A percentile compares a stretch with the other conserved stretches of the same genome.
phyloP scores from a whole-genome alignment of 2,113 vertebrate species.

The Notarius lentiginosus region DNA sequence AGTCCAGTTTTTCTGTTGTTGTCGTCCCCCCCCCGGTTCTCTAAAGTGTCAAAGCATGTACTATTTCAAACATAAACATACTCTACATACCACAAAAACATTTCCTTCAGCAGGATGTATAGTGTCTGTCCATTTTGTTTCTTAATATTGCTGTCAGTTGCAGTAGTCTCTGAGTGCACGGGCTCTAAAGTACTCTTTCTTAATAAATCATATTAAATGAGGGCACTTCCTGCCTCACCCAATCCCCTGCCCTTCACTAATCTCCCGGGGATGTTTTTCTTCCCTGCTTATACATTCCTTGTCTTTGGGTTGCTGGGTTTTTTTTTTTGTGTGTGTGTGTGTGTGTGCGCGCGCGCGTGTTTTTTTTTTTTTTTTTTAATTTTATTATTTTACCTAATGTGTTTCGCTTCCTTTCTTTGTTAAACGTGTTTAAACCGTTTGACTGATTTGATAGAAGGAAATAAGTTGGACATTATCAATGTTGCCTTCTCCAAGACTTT shows the following conservation, averaged over 20 bases:
- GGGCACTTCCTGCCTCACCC: neutral
- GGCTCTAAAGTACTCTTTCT: neutral
- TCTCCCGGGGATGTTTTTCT: neutral
- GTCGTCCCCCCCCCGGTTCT: neutral
- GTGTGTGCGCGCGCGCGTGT: too few species aligned
- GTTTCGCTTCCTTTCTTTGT: neutral
- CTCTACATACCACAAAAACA: neutral
- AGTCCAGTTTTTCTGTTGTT: neutral
- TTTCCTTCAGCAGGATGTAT: neutral
- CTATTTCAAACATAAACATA: neutral
- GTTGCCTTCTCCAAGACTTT: neutral
- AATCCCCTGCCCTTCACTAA: neutral
- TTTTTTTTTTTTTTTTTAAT: too few species aligned
- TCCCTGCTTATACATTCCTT: neutral
- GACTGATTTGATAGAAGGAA: neutral
- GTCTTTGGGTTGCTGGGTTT: neutral
- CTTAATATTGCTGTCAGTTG: neutral
- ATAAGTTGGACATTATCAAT: neutral
- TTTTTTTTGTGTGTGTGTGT: too few species aligned
- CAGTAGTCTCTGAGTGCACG: neutral
- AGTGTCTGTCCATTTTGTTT: neutral
- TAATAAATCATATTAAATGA: neutral
- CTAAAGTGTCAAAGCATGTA: neutral
- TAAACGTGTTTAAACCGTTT: neutral
- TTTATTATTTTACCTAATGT: too few species aligned